Percentiles rank a stretch among this genome's conserved stretches.
Evolutionary conservation across 2,888 invertebrate species (phyloP).

Genomic region (Cinara cedri): DNA sequence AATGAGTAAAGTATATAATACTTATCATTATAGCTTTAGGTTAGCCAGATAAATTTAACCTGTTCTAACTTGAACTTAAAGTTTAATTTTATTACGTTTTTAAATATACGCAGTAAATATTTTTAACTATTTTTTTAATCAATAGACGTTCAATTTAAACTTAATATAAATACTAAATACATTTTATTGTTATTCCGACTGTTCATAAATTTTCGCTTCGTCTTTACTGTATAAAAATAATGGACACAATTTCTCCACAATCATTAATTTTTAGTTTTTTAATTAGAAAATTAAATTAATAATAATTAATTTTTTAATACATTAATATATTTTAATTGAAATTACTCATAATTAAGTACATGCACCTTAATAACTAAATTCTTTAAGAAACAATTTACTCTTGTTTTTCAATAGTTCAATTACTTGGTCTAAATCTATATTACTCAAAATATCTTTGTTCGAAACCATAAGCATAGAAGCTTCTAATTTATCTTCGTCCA

Average conservation of each 20-base stretch:
- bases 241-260: background rate
- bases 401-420: too few species aligned
- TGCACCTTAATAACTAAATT: background rate
- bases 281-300: background rate
- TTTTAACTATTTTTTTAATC: background rate
- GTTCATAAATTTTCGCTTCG: background rate
- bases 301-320: background rate
- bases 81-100: background rate
- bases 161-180: slow-evolving; percentile 1
- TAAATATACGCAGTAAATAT: background rate
- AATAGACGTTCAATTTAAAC: background rate
- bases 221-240: background rate
- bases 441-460: background rate
- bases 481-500: background rate
- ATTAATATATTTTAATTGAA: background rate
- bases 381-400: too few species aligned
- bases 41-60: background rate
- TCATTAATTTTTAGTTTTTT: background rate
- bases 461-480: slow-evolving; percentile 10
- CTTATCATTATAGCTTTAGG: background rate
- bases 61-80: background rate
- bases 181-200: background rate
- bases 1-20: background rate
- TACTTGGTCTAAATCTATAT: background rate
- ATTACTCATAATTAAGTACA: background rate